These are phyloP conservation scores for Calosoma granatense DNA, from an alignment of 1,140 invertebrate genomes.

Conservation along the genomic window DNA sequence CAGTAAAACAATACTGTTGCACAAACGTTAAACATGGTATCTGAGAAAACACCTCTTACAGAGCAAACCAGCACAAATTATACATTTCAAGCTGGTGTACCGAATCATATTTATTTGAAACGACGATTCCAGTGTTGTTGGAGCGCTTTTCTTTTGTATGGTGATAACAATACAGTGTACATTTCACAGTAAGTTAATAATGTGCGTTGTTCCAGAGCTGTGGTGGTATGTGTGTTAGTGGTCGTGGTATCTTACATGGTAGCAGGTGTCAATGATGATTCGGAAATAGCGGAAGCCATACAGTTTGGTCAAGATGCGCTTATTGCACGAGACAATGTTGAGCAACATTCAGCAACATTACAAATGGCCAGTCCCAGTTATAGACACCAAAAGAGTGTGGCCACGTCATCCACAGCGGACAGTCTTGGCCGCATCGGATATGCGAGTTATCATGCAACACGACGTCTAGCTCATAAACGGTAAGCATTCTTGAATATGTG, in stretches of 20 bases:
- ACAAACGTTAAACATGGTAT: constrained; percentile 19
- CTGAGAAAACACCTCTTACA: constrained; percentile 45
- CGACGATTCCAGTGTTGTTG: constrained; percentile 60
- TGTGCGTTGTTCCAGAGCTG: neutral
- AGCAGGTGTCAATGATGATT: constrained; percentile 18
- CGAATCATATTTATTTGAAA: constrained; percentile 44
- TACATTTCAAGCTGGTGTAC: constrained; percentile 49
- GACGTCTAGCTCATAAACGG: constrained; percentile 35
- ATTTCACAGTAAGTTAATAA: constrained; percentile 11
- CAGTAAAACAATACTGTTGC: neutral
- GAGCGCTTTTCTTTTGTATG: constrained; percentile 51
- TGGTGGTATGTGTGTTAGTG: neutral
- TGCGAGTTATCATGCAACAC: constrained; percentile 54
- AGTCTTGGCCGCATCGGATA: constrained; percentile 50
- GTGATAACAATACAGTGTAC: neutral
- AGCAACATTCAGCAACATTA: constrained; percentile 38
- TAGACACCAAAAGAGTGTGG: constrained; percentile 55
- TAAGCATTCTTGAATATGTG: constrained; percentile 6
- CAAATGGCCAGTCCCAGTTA: constrained; percentile 49
- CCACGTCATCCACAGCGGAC: constrained; percentile 45
- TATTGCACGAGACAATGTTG: constrained; percentile 39
- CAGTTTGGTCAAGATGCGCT: constrained; percentile 45
- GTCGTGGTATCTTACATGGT: neutral
- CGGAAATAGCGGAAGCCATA: constrained; percentile 37
- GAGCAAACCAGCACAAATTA: constrained; percentile 41